These are phyloP conservation scores for Cinara cedri DNA, from an alignment of 2,888 invertebrate genomes.

Conservation along the genomic window DNA sequence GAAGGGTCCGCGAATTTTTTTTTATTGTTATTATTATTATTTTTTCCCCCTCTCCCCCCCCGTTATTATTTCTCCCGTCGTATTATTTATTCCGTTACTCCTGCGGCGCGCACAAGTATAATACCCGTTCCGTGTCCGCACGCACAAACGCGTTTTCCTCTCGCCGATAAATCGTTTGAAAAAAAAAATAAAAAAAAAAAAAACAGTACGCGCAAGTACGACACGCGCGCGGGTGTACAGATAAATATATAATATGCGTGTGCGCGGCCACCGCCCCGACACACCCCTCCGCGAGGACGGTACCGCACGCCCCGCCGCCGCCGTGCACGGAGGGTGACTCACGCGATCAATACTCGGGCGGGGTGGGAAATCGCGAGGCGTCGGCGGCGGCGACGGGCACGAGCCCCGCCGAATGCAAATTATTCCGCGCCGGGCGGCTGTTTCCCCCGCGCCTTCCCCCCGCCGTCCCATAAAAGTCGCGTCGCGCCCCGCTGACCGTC, in stretches of 20 bases:
- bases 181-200: conserved; percentile 29
- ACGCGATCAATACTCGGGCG: conserved; percentile 47
- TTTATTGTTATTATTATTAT: background rate
- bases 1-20: conserved; percentile 41
- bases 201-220: background rate
- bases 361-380: conserved; percentile 10
- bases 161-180: conserved; percentile 29
- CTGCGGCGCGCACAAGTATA: no score
- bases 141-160: background rate
- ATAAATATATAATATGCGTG: background rate
- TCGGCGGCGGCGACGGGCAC: conserved; percentile 29
- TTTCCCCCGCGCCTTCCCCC: background rate
- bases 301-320: background rate
- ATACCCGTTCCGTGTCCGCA: background rate
- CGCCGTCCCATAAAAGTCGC: background rate
- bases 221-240: background rate
- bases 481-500: background rate
- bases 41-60: background rate
- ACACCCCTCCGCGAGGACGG: conserved; percentile 35
- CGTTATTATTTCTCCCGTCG: background rate
- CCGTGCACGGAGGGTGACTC: background rate
- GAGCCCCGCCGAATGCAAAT: conserved; percentile 49
- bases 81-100: background rate
- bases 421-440: conserved; percentile 7
- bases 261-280: conserved; percentile 3